Base-by-base conservation (phyloP, 2,113 vertebrate species). In the Cyphomyrus discorhynchus region DNA sequence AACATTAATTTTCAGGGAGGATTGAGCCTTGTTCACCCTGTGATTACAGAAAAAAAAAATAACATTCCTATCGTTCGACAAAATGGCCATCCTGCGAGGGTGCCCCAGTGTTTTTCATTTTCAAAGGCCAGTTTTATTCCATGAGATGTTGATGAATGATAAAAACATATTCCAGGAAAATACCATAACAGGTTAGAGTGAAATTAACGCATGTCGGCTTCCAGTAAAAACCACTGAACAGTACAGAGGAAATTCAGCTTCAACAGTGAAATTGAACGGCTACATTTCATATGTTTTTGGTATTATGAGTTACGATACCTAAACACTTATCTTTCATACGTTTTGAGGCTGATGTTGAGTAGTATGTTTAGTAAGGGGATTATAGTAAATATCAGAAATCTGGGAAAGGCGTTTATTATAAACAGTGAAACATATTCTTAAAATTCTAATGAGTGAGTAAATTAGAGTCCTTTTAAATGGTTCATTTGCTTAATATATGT, bases 391-490 rank as follows among this genome's bases (percentile, higher is more conserved):
- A 70, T 31, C 24, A 13, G 27, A 70, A 31, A 70, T 77, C 27
- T 77, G 5, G 39, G 17, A 46, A 85, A 85, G 39, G 19, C 3
- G 3, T 11, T 85, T 49, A 11, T n/a, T 19, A 42, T 42, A 19
- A 85, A 85, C 82, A 24, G 17, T 11, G 45, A 49, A 45, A 49
- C 42, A 49, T 27, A 42, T 10, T 85, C 39, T 47, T 85, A 47
- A 46, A 85, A 85, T 85, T 85, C 19, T 85, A 47, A 46, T n/a
- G 19, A n/a, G 35, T 39, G 9, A 86, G 47, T 95, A 95, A 95
- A 96, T 96, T 94, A 94, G 89, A 92, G 91, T 82, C 93, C 10
- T 70, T 31, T 66, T 13, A 1, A 31, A 70, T 70, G 5, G 13
- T 70, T 4, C 1, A 70, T 31, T 13, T 27, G 24, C 2, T 66